These are phyloP conservation scores for Cotesia vestalis DNA, from an alignment of 1,140 invertebrate genomes.

Conservation along the genomic window DNA sequence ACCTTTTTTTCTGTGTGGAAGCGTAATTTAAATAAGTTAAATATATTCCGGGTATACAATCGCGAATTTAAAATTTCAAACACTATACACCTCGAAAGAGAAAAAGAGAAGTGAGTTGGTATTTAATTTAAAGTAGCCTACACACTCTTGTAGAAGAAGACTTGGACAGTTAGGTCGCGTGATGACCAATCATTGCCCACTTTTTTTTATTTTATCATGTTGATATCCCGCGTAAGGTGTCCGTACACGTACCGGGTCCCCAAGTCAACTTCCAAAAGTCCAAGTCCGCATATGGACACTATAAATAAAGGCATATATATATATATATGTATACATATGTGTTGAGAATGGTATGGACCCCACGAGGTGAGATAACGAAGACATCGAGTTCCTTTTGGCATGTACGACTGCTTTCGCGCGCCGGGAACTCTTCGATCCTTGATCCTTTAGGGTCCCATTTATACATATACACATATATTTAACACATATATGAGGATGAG, in stretches of 20 bases:
- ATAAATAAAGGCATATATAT: slow-evolving; percentile 21
- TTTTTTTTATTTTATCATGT: neutral
- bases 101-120: no score
- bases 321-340: neutral
- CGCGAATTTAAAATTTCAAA: no score
- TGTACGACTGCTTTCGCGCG: slow-evolving; percentile 16
- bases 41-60: no score
- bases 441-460: slow-evolving; percentile 1
- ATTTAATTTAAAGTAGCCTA: no score
- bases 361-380: slow-evolving; percentile 20
- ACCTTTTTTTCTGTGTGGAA: no score
- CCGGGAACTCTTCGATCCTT: neutral
- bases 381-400: slow-evolving; percentile 23
- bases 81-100: no score
- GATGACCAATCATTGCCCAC: no score
- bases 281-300: neutral
- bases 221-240: neutral
- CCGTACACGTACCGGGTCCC: neutral
- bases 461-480: slow-evolving; percentile 15
- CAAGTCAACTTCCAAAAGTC: no score
- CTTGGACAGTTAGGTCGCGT: no score
- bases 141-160: no score
- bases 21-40: no score
- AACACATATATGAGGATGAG: neutral
- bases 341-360: neutral